phyloP scores from a whole-genome alignment of 2,797 vertebrate genomes.

The Coilia nasus region DNA sequence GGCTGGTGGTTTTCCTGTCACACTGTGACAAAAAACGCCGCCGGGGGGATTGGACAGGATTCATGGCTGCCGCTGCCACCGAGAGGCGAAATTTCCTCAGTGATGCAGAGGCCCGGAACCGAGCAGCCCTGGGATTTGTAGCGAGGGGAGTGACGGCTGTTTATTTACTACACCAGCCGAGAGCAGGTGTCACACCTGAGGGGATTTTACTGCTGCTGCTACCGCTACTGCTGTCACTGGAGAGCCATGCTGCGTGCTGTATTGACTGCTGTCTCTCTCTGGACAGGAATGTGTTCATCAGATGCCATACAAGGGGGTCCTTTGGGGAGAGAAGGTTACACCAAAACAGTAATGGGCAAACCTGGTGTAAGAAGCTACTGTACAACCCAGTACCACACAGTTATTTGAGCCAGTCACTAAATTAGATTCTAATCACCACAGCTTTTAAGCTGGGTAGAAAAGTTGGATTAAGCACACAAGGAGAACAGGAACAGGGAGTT shows the following conservation, averaged over 20 bases:
- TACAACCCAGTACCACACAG: too few species aligned
- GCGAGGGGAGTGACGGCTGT: neutral
- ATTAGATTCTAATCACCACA: too few species aligned
- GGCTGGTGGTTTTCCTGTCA: neutral
- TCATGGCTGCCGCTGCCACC: neutral
- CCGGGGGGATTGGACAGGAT: neutral
- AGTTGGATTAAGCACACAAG: too few species aligned
- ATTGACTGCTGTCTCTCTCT: neutral
- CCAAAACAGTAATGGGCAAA: neutral
- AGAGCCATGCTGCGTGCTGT: neutral
- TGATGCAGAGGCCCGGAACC: neutral
- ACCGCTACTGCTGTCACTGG: neutral
- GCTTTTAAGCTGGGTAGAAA: too few species aligned
- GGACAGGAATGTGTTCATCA: neutral
- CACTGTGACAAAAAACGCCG: neutral
- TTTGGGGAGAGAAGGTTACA: neutral
- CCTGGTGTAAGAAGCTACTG: too few species aligned
- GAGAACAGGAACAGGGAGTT: too few species aligned
- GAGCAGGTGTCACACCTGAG: neutral
- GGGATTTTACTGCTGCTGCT: neutral
- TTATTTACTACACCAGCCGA: neutral
- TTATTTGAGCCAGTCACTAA: too few species aligned
- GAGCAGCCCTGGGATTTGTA: neutral
- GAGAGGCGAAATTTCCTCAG: neutral
- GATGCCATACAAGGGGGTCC: neutral